phyloP scores from a whole-genome alignment of 1,140 invertebrate species.

The Micrasema minimum region DNA sequence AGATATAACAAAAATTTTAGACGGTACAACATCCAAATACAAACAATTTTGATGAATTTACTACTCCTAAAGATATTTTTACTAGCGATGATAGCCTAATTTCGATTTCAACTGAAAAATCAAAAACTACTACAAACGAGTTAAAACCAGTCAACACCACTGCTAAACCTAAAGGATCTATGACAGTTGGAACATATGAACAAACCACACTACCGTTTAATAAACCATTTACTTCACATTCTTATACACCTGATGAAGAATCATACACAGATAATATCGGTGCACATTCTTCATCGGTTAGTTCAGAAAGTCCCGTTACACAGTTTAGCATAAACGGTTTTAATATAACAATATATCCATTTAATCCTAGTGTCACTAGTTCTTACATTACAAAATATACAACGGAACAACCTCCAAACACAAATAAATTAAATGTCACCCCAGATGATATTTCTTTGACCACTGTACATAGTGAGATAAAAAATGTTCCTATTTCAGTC shows the following conservation, averaged over 20 bases:
- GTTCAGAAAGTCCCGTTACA: conserved; percentile 17
- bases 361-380: neutral
- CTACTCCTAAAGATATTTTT: neutral
- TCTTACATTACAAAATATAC: conserved; percentile 4
- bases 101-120: neutral
- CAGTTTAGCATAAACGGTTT: conserved; percentile 10
- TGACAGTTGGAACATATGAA: neutral
- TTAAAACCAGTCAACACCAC: neutral
- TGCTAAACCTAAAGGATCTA: neutral
- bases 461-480: neutral
- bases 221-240: neutral
- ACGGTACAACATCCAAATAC: neutral
- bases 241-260: neutral
- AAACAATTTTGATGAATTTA: neutral
- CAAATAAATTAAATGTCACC: neutral
- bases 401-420: neutral
- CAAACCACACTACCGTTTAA: neutral
- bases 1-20: conserved; percentile 16
- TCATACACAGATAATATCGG: conserved; percentile 20
- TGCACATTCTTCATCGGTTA: conserved; percentile 29
- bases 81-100: neutral
- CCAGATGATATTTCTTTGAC: neutral
- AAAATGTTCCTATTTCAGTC: too few relatives aligned
- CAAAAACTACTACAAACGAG: conserved; percentile 5
- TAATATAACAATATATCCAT: conserved; percentile 9